These are phyloP conservation scores for Chrysogorgia sp. DNA, from an alignment of 92 coral and sea anemone genomes.

Conservation along the genomic window DNA sequence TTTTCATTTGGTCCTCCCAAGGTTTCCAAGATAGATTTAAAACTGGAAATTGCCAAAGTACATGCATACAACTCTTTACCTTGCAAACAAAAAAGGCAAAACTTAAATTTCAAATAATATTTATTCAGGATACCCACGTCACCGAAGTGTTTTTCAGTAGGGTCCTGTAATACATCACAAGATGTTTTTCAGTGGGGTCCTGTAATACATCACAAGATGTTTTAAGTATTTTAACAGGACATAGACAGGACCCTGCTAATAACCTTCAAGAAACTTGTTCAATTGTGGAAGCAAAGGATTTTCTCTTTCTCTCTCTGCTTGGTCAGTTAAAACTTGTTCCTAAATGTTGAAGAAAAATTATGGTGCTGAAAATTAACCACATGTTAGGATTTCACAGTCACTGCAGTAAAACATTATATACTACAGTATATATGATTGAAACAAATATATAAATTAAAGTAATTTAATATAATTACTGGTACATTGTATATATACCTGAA, in stretches of 20 bases:
- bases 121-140: not conserved
- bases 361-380: not conserved
- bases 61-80: constrained; percentile 84
- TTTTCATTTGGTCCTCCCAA: constrained; percentile 83
- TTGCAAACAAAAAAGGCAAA: constrained; percentile 9
- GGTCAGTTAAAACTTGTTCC: constrained; percentile 76
- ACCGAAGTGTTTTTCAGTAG: too few species aligned
- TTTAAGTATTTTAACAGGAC: not conserved
- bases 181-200: too few species aligned
- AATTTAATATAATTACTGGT: not conserved
- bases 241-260: not conserved
- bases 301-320: constrained; percentile 76
- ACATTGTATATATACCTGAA: constrained; percentile 61
- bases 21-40: constrained; percentile 72
- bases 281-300: constrained; percentile 77
- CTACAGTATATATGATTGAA: not conserved
- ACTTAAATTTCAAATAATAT: not conserved
- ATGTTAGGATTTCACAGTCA: too few species aligned
- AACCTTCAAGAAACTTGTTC: constrained; percentile 72
- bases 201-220: too few species aligned
- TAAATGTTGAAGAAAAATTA: constrained; percentile 12
- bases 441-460: not conserved
- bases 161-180: too few species aligned
- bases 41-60: constrained; percentile 75
- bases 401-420: too few species aligned